Percentiles rank a stretch among this genome's conserved stretches.
Evolutionary conservation across 1,140 invertebrate species (phyloP).

Genomic region (Drepana arcuata): DNA sequence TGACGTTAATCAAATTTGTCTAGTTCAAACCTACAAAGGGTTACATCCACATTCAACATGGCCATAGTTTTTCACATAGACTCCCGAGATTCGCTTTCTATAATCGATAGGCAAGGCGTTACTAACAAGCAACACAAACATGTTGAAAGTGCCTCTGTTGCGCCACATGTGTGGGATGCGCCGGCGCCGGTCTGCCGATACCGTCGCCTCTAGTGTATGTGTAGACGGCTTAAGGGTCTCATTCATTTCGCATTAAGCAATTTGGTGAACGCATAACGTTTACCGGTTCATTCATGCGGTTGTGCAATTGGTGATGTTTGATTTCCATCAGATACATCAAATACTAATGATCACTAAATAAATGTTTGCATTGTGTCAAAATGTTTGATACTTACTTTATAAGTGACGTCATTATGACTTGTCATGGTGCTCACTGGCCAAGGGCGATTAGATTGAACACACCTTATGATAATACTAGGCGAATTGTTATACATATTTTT

Average conservation of each 20-base stretch:
- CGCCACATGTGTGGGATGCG: slow-evolving; percentile 65
- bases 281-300: slow-evolving; percentile 58
- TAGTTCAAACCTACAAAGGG: slow-evolving; percentile 13
- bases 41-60: slow-evolving; percentile 21
- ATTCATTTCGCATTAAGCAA: slow-evolving; percentile 68
- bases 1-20: slow-evolving; percentile 18
- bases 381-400: neutral
- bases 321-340: slow-evolving; percentile 9
- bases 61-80: slow-evolving; percentile 18
- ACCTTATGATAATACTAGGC: too few relatives aligned
- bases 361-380: slow-evolving; percentile 4
- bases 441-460: too few relatives aligned
- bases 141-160: slow-evolving; percentile 60
- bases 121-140: slow-evolving; percentile 57
- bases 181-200: slow-evolving; percentile 46
- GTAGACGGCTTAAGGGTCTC: slow-evolving; percentile 51
- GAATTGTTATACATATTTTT: too few relatives aligned
- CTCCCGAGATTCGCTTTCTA: slow-evolving; percentile 40
- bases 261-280: slow-evolving; percentile 58
- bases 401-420: neutral
- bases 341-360: slow-evolving; percentile 4
- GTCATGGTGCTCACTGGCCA: too few relatives aligned
- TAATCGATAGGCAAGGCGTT: slow-evolving; percentile 42
- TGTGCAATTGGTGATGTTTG: slow-evolving; percentile 27
- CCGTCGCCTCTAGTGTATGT: slow-evolving; percentile 33